phyloP scores from a whole-genome alignment of 2,888 invertebrate species.

The Papilio elwesi region DNA sequence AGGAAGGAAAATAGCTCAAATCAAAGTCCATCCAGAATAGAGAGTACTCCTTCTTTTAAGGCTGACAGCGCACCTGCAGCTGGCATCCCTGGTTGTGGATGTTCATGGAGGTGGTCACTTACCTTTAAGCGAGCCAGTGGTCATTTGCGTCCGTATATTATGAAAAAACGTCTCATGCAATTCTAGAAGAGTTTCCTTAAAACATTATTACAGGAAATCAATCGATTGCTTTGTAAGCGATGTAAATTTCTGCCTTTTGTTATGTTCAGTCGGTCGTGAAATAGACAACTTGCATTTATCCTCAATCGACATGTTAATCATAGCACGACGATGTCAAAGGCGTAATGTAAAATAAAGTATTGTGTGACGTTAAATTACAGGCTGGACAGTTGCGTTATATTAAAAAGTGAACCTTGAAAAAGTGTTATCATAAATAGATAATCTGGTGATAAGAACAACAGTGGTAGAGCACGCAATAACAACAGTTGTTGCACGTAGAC shows the following conservation, averaged over 20 bases:
- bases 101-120: too few relatives aligned
- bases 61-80: too few relatives aligned
- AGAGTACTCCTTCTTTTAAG: too few relatives aligned
- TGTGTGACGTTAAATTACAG: not conserved
- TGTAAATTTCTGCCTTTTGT: conserved; percentile 23
- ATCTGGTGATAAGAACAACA: too few relatives aligned
- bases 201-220: conserved; percentile 24
- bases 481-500: too few relatives aligned
- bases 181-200: conserved; percentile 21
- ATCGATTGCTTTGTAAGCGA: conserved; percentile 13
- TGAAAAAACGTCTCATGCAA: conserved; percentile 3
- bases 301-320: conserved; percentile 14
- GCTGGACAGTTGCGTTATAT: not conserved
- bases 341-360: conserved; percentile 1
- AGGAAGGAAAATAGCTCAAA: too few relatives aligned
- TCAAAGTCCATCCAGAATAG: too few relatives aligned
- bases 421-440: too few relatives aligned
- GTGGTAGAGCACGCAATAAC: too few relatives aligned
- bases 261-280: conserved; percentile 25
- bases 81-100: too few relatives aligned
- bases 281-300: conserved; percentile 31
- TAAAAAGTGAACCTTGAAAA: not conserved
- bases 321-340: conserved; percentile 1
- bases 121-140: too few relatives aligned
- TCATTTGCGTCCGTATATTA: too few relatives aligned